These are phyloP conservation scores for Volucella bombylans DNA, from an alignment of 2,888 invertebrate species.

Conservation along the genomic window DNA sequence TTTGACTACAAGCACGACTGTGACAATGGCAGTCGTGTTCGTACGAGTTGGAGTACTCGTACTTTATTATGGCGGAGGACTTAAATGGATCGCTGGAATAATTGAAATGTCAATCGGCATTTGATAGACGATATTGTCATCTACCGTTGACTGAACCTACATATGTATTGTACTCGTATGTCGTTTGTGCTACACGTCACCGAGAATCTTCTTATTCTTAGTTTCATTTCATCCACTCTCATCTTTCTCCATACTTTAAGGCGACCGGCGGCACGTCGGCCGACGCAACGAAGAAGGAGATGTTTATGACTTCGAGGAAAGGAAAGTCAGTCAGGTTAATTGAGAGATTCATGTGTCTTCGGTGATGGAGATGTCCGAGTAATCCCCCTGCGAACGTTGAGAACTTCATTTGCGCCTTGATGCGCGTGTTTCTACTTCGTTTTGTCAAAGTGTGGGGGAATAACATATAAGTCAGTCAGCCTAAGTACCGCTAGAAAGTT, in stretches of 20 bases:
- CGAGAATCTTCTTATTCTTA: constrained; percentile 56
- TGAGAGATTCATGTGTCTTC: constrained; percentile 71
- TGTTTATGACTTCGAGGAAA: constrained; percentile 67
- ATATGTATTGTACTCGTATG: constrained; percentile 39
- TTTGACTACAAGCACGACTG: constrained; percentile 4
- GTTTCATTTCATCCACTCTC: neutral
- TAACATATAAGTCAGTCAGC: constrained; percentile 46
- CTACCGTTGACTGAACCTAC: constrained; percentile 73
- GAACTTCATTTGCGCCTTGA: constrained; percentile 60
- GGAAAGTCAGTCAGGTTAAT: constrained; percentile 73
- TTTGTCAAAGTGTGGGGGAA: constrained; percentile 55
- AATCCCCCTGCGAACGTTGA: constrained; percentile 62
- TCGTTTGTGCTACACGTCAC: constrained; percentile 64
- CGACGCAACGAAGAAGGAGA: constrained; percentile 45
- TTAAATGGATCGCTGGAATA: constrained; percentile 73
- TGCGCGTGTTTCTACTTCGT: neutral
- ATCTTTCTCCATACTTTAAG: constrained; percentile 6
- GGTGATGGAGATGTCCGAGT: constrained; percentile 59
- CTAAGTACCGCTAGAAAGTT: constrained; percentile 69
- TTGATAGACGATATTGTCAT: constrained; percentile 72
- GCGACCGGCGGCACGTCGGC: neutral
- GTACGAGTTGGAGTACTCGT: constrained; percentile 26
- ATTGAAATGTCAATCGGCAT: constrained; percentile 73
- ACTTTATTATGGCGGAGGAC: constrained; percentile 69
- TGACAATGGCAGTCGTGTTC: neutral